A percentile compares a stretch with the other conserved stretches of the same genome.
These are phyloP conservation scores for Ethmia dodecea DNA, from an alignment of 2,888 invertebrate genomes.

Conservation along the genomic window DNA sequence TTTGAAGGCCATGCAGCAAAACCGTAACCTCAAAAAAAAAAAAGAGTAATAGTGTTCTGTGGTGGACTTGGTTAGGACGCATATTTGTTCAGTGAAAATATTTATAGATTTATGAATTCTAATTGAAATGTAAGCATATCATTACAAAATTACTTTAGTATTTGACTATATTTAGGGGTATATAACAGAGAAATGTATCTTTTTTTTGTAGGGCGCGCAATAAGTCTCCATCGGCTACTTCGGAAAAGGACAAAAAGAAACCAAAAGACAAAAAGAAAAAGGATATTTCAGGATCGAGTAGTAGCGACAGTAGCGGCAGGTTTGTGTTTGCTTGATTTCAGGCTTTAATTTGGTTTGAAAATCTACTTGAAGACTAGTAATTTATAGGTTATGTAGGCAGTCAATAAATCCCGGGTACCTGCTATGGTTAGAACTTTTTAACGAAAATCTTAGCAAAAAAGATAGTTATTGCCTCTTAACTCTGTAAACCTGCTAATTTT, in stretches of 20 bases:
- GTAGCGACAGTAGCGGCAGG: conserved; percentile 88
- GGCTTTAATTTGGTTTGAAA: not conserved
- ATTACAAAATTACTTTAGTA: not conserved
- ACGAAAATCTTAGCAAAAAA: too few relatives aligned
- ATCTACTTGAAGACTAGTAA: too few relatives aligned
- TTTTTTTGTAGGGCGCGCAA: conserved; percentile 82
- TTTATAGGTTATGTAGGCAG: too few relatives aligned
- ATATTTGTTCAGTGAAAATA: too few relatives aligned
- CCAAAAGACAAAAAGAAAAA: conserved; percentile 79
- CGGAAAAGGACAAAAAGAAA: conserved; percentile 85
- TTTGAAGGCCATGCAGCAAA: too few relatives aligned
- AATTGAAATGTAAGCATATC: conserved; percentile 1
- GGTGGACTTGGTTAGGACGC: too few relatives aligned
- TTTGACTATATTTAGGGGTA: not conserved
- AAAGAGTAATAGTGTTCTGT: too few relatives aligned
- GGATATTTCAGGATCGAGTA: conserved; percentile 85
- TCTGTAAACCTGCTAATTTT: too few relatives aligned
- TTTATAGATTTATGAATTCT: not conserved
- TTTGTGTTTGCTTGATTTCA: conserved; percentile 24
- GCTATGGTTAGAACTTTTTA: too few relatives aligned
- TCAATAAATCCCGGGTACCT: too few relatives aligned
- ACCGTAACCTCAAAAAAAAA: too few relatives aligned
- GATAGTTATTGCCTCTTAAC: too few relatives aligned
- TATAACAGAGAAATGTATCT: conserved; percentile 1
- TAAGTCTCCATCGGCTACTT: conserved; percentile 82